Base-by-base conservation (phyloP, 2,797 vertebrate genomes). In the Benthosema pterotum region DNA sequence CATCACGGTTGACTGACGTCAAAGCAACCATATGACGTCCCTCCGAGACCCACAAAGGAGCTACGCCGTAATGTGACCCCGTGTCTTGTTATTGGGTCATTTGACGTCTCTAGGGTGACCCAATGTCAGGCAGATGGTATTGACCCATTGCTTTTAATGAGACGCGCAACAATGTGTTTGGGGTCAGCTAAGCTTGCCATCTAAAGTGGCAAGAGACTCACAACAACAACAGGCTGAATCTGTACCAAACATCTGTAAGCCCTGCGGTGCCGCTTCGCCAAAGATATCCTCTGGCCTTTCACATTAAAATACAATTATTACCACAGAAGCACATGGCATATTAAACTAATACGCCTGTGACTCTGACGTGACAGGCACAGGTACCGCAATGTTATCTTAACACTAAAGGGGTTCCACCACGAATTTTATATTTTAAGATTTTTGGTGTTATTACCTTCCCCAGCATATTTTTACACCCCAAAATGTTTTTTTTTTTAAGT, bases 151-250 rank as follows among this genome's bases (percentile, higher is more conserved):
- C 59, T 63, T 68, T 57, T 70, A 78, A 75, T 19, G 51, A 56
- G 63, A 66, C 52, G 47, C 56, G 49, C 5, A 28, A 57, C 25
- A 56, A 57, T 38, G 71, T 82, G 17, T 63, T 68, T 71, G 52
- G 57, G 68, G 43, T 60, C 65, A 78, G 60, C 71, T 54, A 69
- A 76, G 60, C 71, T 56, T 67, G 56, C 49, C n/a, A 52, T 67
- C 69, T 59, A 58, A 63, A 71, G 42, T 43, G 66, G 53, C 56
- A 48, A 77, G 80, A 89, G 87, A 90, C 78, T 87, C 83, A 87
- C 52, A 55, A 60, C 84, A 73, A 82, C 71, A 82, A 52, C 58
- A 64, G 55, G 59, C 75, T 82, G 72, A 70, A 78, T 86, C 83
- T 73, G 65, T 65, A 71, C 47, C 71, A 57, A 73, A 2, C 52